Evolutionary conservation across 2,113 vertebrate species (phyloP).

Genomic region (Rattus rattus): DNA sequence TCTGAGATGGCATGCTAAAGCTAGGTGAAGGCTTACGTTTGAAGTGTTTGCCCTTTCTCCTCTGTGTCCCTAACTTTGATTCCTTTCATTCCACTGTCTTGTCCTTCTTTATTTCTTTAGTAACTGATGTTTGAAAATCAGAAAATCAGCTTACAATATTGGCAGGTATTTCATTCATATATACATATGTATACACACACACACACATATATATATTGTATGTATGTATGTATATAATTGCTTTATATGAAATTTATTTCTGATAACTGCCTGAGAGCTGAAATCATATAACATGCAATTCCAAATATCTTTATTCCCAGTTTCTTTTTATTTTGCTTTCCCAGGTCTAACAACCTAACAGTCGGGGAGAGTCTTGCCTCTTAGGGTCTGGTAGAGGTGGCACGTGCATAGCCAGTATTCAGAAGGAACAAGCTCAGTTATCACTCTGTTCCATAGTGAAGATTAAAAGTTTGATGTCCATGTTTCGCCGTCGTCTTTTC

Average conservation of each 20-base stretch:
- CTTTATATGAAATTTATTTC: slow-evolving; percentile 18
- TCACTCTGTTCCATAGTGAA: background rate
- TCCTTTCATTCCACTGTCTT: background rate
- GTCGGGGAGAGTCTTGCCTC: background rate
- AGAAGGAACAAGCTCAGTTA: slow-evolving; percentile 12
- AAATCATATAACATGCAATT: slow-evolving; percentile 28
- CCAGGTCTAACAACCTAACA: background rate
- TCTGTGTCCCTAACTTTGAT: background rate
- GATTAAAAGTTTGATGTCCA: background rate
- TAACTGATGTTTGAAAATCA: slow-evolving; percentile 35
- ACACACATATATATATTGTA: no score
- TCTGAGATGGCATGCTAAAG: background rate
- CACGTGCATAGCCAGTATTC: background rate
- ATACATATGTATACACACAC: no score
- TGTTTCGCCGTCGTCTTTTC: background rate
- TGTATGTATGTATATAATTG: background rate
- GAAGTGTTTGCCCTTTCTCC: background rate
- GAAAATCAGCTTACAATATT: background rate
- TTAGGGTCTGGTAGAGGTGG: background rate
- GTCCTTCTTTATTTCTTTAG: background rate
- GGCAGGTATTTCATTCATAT: background rate
- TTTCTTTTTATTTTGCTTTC: slow-evolving; percentile 7
- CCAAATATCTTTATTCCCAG: background rate
- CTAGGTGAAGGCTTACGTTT: background rate
- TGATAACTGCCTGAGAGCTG: background rate